Evolutionary conservation across 2,888 invertebrate genomes (phyloP).

Genomic region (Cephus runcator): DNA sequence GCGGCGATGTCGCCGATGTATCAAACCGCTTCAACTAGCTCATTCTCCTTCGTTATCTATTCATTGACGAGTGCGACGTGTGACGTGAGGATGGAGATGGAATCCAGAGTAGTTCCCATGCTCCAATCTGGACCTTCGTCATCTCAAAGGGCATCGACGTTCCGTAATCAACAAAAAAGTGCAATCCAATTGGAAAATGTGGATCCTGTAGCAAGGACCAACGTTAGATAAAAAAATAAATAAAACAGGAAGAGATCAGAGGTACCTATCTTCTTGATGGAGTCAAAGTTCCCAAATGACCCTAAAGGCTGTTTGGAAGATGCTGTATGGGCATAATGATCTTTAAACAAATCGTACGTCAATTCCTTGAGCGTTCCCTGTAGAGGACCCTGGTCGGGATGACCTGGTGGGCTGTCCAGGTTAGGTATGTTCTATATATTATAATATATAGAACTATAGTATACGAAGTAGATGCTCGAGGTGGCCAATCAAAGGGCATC

Average conservation of each 20-base stretch:
- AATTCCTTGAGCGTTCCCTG: slow-evolving; percentile 17
- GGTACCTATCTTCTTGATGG: not conserved
- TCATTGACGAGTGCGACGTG: slow-evolving; percentile 62
- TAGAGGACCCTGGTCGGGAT: not conserved
- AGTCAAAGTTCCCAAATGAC: not conserved
- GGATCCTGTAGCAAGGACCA: not conserved
- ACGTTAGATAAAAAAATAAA: not conserved
- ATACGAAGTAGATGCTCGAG: slow-evolving; percentile 8
- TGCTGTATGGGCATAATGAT: slow-evolving; percentile 31
- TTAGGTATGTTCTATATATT: not conserved
- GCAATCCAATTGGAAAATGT: not conserved
- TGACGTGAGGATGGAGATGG: slow-evolving; percentile 59
- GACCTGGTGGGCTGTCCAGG: not conserved
- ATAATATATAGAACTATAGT: not conserved
- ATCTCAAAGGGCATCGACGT: not conserved
- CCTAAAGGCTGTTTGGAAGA: not conserved
- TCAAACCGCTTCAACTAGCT: slow-evolving; percentile 62
- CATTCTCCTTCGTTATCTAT: slow-evolving; percentile 64
- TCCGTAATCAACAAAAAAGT: not conserved
- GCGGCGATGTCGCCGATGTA: slow-evolving; percentile 63
- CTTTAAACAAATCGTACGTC: slow-evolving; percentile 38
- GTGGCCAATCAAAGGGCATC: slow-evolving; percentile 6
- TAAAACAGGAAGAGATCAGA: not conserved
- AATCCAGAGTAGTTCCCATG: slow-evolving; percentile 62
- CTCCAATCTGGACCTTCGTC: slow-evolving; percentile 41